Conservation (phyloP, 1,140 invertebrate species). For the Vanessa atalanta region DNA sequence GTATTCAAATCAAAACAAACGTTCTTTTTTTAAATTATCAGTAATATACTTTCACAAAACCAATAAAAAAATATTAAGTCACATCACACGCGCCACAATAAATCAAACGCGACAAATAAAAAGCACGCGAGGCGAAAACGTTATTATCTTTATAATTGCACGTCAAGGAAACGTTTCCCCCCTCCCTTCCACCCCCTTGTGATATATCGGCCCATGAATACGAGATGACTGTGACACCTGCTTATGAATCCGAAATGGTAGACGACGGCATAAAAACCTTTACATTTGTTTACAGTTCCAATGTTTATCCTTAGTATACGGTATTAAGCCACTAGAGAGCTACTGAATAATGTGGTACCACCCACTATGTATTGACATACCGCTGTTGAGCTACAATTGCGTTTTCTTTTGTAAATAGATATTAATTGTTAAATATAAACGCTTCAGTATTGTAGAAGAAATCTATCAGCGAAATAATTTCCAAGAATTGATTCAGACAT, state of each 20-base stretch:
- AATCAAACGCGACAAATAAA: slow-evolving; percentile 75
- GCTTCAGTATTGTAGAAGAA: too few species aligned
- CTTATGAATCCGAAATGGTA: slow-evolving; percentile 63
- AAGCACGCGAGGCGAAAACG: slow-evolving; percentile 67
- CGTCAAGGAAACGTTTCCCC: slow-evolving; percentile 65
- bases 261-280: slow-evolving; percentile 13
- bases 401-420: too few species aligned
- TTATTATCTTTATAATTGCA: slow-evolving; percentile 80
- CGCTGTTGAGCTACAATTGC: too few species aligned
- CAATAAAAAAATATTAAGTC: slow-evolving; percentile 8
- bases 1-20: background rate
- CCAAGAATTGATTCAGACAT: too few species aligned
- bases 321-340: background rate
- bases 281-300: slow-evolving; percentile 5
- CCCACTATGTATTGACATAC: too few species aligned
- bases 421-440: too few species aligned
- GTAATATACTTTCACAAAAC: background rate
- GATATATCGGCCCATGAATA: slow-evolving; percentile 77
- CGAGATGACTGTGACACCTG: slow-evolving; percentile 70
- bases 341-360: too few species aligned
- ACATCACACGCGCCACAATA: slow-evolving; percentile 53
- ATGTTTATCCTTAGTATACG: background rate
- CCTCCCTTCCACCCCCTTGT: slow-evolving; percentile 51
- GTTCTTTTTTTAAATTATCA: too few species aligned
- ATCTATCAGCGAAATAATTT: too few species aligned